Percentiles rank a stretch among this genome's conserved stretches.
Evolutionary conservation across 1,140 invertebrate species (phyloP).

Genomic region (Artemia franciscana): DNA sequence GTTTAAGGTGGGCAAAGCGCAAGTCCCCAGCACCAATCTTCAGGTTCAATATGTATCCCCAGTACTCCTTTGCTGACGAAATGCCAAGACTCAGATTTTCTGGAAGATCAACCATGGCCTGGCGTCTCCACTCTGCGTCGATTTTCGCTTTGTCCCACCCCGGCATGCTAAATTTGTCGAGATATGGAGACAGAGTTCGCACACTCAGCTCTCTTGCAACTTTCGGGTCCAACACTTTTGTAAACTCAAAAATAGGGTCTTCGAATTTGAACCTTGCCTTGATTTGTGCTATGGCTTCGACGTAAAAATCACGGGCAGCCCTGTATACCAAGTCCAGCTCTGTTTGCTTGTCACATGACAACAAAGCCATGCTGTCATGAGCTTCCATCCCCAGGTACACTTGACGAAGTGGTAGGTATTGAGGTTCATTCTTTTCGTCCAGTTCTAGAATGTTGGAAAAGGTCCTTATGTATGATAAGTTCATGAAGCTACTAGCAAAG

Average conservation of each 20-base stretch:
- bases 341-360: background rate
- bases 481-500: conserved; percentile 11
- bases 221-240: background rate
- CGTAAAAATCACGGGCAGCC: conserved; percentile 1
- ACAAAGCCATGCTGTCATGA: background rate
- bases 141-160: background rate
- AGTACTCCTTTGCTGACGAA: background rate
- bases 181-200: background rate
- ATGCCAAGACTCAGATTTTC: background rate
- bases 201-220: background rate
- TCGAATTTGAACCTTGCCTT: background rate
- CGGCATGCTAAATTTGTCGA: background rate
- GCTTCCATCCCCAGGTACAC: conserved; percentile 3
- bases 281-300: background rate
- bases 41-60: background rate
- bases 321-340: conserved; percentile 1
- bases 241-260: background rate
- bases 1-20: background rate
- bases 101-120: background rate
- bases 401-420: conserved; percentile 2
- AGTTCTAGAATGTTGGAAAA: background rate
- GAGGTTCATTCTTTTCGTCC: conserved; percentile 1
- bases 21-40: background rate
- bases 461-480: conserved; percentile 9
- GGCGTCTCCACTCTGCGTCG: conserved; percentile 1